Evolutionary conservation across 2,113 vertebrate species (phyloP).

Genomic region (Conger conger): DNA sequence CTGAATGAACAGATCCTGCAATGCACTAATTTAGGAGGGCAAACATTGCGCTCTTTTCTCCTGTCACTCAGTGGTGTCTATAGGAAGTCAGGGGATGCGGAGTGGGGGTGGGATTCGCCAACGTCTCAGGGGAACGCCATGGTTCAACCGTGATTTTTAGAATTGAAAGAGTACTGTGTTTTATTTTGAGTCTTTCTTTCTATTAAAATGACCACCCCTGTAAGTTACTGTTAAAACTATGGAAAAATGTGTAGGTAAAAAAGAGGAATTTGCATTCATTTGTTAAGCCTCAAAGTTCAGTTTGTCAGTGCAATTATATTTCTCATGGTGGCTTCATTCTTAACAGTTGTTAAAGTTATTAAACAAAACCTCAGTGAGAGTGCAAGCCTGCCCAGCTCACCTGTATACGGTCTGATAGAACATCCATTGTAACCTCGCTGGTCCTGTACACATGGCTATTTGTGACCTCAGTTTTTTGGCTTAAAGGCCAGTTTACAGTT

Average conservation of each 20-base stretch:
- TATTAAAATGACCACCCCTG: not conserved
- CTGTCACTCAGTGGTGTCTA: constrained; percentile 38
- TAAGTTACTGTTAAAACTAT: too few species aligned
- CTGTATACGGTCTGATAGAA: too few species aligned
- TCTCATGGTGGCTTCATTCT: not conserved
- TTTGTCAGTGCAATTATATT: not conserved
- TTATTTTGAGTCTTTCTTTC: not conserved
- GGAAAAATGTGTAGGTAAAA: too few species aligned
- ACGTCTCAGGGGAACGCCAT: not conserved
- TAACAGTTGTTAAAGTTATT: not conserved
- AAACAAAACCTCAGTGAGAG: too few species aligned
- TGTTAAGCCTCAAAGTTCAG: too few species aligned
- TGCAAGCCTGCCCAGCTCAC: too few species aligned
- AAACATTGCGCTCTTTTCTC: constrained; percentile 46
- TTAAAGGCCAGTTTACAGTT: too few species aligned
- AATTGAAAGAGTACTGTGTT: not conserved
- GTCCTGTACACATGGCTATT: not conserved
- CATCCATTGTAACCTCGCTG: too few species aligned
- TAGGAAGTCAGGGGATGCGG: not conserved
- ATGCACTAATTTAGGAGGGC: constrained; percentile 45
- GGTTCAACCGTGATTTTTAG: not conserved
- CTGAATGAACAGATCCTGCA: constrained; percentile 36
- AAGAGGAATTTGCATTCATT: too few species aligned
- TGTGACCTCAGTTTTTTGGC: constrained; percentile 1
- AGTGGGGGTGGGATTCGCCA: not conserved